Percentiles rank a stretch among this genome's conserved stretches.
Evolutionary conservation across 2,888 invertebrate species (phyloP).

Genomic region (Muschampia plurimacula): DNA sequence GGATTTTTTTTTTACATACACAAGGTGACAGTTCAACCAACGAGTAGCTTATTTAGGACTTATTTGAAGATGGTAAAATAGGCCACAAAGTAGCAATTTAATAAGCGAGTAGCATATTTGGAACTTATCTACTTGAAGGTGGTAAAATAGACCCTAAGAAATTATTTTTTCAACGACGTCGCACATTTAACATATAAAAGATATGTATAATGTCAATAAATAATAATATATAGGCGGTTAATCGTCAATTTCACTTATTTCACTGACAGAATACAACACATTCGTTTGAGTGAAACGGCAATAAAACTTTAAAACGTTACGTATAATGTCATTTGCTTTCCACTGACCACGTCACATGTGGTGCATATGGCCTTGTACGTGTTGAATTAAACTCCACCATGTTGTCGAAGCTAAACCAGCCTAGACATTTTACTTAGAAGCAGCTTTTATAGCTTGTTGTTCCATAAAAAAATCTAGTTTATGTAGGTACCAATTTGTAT

Average conservation of each 20-base stretch:
- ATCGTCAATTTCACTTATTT: slow-evolving; percentile 7
- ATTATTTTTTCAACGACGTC: not conserved
- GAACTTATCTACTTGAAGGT: no score
- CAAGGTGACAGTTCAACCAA: no score
- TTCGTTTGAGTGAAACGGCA: slow-evolving; percentile 27
- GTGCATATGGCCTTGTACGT: not conserved
- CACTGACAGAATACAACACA: slow-evolving; percentile 22
- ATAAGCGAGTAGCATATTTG: no score
- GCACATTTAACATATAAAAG: not conserved
- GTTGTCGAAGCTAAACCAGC: not conserved
- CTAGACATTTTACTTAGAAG: not conserved
- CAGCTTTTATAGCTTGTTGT: not conserved
- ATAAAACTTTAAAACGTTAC: slow-evolving; percentile 35
- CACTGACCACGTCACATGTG: slow-evolving; percentile 20
- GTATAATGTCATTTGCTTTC: slow-evolving; percentile 28
- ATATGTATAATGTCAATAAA: not conserved
- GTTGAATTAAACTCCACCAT: slow-evolving; percentile 2
- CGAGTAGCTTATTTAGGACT: no score
- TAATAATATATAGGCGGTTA: not conserved
- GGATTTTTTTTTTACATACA: no score
- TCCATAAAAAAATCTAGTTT: no score
- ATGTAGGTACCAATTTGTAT: no score
- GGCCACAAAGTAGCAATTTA: no score
- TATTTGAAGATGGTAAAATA: no score
- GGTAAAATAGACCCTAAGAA: not conserved